phyloP scores from a whole-genome alignment of 1,140 invertebrate genomes.

The Lerema accius region DNA sequence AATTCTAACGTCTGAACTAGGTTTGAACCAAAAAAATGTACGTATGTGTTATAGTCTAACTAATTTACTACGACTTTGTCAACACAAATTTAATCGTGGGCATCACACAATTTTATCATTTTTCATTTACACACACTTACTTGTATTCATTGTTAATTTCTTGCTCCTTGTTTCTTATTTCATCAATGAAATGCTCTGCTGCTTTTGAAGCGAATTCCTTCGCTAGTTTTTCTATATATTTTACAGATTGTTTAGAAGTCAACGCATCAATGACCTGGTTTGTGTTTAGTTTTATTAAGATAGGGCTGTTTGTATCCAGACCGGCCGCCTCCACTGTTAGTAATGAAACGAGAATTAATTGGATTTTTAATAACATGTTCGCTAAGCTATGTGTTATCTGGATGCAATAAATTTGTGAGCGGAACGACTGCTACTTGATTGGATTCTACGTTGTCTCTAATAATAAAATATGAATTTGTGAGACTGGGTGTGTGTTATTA shows the following conservation, averaged over 20 bases:
- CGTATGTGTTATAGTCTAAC: no score
- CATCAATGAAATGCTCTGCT: conserved; percentile 43
- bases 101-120: no score
- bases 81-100: no score
- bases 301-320: not conserved
- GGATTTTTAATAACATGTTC: conserved; percentile 40
- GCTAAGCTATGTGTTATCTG: conserved; percentile 30
- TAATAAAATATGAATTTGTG: not conserved
- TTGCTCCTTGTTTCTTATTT: conserved; percentile 41
- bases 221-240: conserved; percentile 47
- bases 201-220: conserved; percentile 47
- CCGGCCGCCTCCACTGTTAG: conserved; percentile 8
- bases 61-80: no score
- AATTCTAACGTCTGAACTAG: no score
- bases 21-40: no score
- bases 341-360: conserved; percentile 35
- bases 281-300: conserved; percentile 43
- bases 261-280: conserved; percentile 45
- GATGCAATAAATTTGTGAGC: conserved; percentile 30
- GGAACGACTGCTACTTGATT: conserved; percentile 20
- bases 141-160: conserved; percentile 1
- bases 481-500: not conserved
- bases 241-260: conserved; percentile 37
- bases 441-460: conserved; percentile 9
- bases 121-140: no score